These are phyloP conservation scores for Mesorhabditis sp. DNA, from an alignment of 2,888 invertebrate genomes.

Conservation along the genomic window DNA sequence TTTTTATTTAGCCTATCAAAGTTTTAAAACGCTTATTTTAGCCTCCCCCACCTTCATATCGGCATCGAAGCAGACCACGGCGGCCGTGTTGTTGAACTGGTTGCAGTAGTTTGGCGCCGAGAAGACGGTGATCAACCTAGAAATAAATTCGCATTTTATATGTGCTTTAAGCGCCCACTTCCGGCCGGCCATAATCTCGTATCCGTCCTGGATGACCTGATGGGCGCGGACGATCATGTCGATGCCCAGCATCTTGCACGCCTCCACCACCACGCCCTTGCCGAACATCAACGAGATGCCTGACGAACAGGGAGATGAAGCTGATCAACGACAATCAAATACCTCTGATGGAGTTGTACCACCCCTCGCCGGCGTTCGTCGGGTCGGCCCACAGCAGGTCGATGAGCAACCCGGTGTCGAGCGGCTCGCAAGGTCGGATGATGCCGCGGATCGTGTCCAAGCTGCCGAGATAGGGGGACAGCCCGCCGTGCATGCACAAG, in stretches of 20 bases:
- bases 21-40: not conserved
- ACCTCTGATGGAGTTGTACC: slow-evolving; percentile 38
- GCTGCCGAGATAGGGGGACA: slow-evolving; percentile 39
- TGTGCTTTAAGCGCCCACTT: not conserved
- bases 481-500: slow-evolving; percentile 51
- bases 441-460: slow-evolving; percentile 42
- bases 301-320: not conserved
- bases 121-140: slow-evolving; percentile 48
- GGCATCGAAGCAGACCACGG: slow-evolving; percentile 43
- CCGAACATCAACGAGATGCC: slow-evolving; percentile 51
- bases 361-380: slow-evolving; percentile 46
- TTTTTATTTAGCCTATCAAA: not conserved
- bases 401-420: slow-evolving; percentile 44
- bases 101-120: slow-evolving; percentile 48
- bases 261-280: slow-evolving; percentile 40
- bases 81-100: slow-evolving; percentile 49
- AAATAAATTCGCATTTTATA: not conserved
- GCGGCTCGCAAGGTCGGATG: slow-evolving; percentile 42
- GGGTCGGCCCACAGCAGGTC: slow-evolving; percentile 52
- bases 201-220: slow-evolving; percentile 46
- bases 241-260: slow-evolving; percentile 37
- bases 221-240: slow-evolving; percentile 51
- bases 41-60: slow-evolving; percentile 31
- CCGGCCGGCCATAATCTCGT: slow-evolving; percentile 47
- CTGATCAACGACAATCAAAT: not conserved